Conservation (phyloP, 2,113 vertebrate species). For the Cephalopterus ornatus region DNA sequence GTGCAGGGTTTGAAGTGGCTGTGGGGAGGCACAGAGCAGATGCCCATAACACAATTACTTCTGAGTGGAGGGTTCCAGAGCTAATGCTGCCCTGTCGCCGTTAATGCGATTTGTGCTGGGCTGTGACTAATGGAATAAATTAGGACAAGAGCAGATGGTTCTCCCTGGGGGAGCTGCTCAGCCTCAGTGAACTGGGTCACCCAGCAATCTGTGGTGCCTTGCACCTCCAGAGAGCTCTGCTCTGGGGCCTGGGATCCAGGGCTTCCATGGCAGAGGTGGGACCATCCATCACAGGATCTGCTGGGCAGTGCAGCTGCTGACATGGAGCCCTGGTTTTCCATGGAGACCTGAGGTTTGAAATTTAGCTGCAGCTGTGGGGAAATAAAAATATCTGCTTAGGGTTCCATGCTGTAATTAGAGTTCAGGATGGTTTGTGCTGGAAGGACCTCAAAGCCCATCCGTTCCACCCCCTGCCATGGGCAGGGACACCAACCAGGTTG, state of each 20-base stretch:
- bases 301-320: not conserved
- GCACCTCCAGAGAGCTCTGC: not conserved
- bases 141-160: slow-evolving; percentile 77
- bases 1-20: not conserved
- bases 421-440: not conserved
- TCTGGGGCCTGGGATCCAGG: not conserved
- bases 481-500: not conserved
- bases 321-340: accelerated
- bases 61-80: not conserved
- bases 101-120: slow-evolving; percentile 40
- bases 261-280: not conserved
- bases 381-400: not conserved
- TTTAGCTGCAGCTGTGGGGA: not conserved
- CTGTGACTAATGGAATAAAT: slow-evolving; percentile 74
- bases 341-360: accelerated
- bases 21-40: not conserved
- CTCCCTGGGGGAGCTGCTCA: slow-evolving; percentile 43
- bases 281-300: not conserved
- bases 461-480: not conserved
- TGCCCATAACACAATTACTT: not conserved
- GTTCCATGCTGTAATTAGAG: not conserved
- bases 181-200: slow-evolving; percentile 75
- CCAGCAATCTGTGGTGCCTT: not conserved
- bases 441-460: not conserved
- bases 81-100: not conserved